These are phyloP conservation scores for Cyclina sinensis DNA, from an alignment of 1,140 invertebrate species.

Conservation along the genomic window DNA sequence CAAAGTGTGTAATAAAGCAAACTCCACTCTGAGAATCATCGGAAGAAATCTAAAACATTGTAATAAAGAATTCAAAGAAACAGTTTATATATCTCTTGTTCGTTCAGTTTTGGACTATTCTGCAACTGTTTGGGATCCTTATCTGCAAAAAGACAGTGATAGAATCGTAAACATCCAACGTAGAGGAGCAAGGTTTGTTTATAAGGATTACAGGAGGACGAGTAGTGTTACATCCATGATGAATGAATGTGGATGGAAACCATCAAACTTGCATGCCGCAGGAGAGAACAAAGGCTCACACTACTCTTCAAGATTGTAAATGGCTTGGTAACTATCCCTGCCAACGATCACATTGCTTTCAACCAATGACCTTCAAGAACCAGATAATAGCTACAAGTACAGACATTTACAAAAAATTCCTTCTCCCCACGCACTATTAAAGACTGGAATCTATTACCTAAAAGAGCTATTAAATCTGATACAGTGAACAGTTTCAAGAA, in stretches of 20 bases:
- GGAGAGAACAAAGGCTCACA: too few species aligned
- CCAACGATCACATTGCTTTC: too few species aligned
- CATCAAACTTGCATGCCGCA: too few species aligned
- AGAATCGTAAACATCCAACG: slow-evolving; percentile 47
- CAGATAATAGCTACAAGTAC: too few species aligned
- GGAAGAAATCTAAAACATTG: slow-evolving; percentile 54
- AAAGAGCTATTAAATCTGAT: too few species aligned
- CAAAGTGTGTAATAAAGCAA: slow-evolving; percentile 65
- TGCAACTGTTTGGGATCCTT: slow-evolving; percentile 39
- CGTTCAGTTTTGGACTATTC: slow-evolving; percentile 45
- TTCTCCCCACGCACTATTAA: too few species aligned
- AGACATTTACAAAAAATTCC: too few species aligned
- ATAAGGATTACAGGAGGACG: slow-evolving; percentile 7
- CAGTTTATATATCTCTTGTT: slow-evolving; percentile 54
- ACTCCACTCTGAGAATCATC: slow-evolving; percentile 58
- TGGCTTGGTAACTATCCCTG: too few species aligned
- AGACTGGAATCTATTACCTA: too few species aligned
- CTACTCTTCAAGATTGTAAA: too few species aligned
- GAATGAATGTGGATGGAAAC: background rate
- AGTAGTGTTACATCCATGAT: slow-evolving; percentile 18
- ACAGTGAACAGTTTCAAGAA: too few species aligned
- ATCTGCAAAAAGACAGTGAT: slow-evolving; percentile 51
- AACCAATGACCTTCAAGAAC: too few species aligned
- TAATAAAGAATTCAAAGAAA: slow-evolving; percentile 14
- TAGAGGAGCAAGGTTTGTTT: slow-evolving; percentile 31